Base-by-base conservation (phyloP, 2,797 vertebrate genomes). In the Malurus leucopterus region DNA sequence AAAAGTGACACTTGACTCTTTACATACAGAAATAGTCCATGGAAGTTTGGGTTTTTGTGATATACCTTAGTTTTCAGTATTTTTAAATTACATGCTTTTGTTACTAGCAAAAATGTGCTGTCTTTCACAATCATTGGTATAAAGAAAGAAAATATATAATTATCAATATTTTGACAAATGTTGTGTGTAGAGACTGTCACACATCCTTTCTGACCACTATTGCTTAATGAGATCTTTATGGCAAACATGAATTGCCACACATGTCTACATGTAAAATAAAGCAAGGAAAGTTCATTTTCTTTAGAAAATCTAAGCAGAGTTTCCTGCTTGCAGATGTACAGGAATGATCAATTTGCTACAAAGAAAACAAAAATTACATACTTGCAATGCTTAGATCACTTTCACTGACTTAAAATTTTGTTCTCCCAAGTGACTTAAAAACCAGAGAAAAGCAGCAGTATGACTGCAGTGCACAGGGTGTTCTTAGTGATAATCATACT, bases 401-500 rank as follows among this genome's bases (percentile, higher is more conserved):
- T 86, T 91, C 75, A 85, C 38, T 50, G 41, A 79, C n/a, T 83
- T 86, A 94, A 88, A 93, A 92, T 91, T 70, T 43, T 89, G 71
- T 74, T 84, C 69, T 93, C 76, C 50, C 68, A 90, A 93, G 29
- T 50, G 49, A 88, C 75, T 77, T 58, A 91, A 89, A 95, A 93
- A 95, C 47, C 27, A 59, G 30, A 89, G 62, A 83, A 75, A 86
- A 91, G 62, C 63, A 89, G 91, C 36, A 73, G 50, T 77, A 85
- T 83, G 80, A 95, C 84, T 94, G 82, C 63, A 93, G 46, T 87
- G 67, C 62, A 85, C 62, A 90, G n/a, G 70, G 75, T 90, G 65
- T 85, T 95, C 78, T 89, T 89, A 92, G 81, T 83, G 88, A 95
- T 92, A 96, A 95, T 93, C 89, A 84, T 77, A 87, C 74, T 91